These are phyloP conservation scores for Argya squamiceps DNA, from an alignment of 2,797 vertebrate genomes.

Conservation along the genomic window DNA sequence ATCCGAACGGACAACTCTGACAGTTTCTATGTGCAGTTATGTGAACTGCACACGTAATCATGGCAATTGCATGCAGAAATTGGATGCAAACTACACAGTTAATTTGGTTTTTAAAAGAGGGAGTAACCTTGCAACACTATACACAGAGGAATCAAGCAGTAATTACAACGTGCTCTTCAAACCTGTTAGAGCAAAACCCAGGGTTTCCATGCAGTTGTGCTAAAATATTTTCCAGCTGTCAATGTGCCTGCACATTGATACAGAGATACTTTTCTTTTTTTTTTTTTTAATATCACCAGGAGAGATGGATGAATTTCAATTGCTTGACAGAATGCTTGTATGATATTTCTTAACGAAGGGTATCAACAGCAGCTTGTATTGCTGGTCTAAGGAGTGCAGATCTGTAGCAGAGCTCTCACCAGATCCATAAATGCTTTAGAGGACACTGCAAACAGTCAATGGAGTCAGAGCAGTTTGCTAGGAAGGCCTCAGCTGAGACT, in stretches of 20 bases:
- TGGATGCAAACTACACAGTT: slow-evolving; percentile 1
- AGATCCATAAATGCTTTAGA: slow-evolving; percentile 70
- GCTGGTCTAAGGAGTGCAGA: not conserved
- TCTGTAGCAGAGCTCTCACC: slow-evolving; percentile 53
- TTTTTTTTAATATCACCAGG: not conserved
- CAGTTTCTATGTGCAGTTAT: not conserved
- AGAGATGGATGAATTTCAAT: slow-evolving; percentile 30
- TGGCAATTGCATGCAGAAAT: slow-evolving; percentile 25
- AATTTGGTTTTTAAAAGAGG: slow-evolving; percentile 34
- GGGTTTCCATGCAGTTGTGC: not conserved
- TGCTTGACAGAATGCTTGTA: slow-evolving; percentile 23
- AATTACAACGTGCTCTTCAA: slow-evolving; percentile 25
- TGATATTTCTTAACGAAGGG: not conserved
- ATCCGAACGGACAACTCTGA: not conserved
- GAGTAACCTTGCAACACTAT: not conserved
- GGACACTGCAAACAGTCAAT: slow-evolving; percentile 47
- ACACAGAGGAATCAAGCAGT: slow-evolving; percentile 5
- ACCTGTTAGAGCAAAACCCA: not conserved
- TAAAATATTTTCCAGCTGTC: slow-evolving; percentile 49
- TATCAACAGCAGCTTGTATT: slow-evolving; percentile 13
- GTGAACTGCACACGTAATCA: slow-evolving; percentile 12
- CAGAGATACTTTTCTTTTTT: not conserved
- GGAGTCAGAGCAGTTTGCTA: slow-evolving; percentile 58
- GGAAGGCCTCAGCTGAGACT: slow-evolving; percentile 48
- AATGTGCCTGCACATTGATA: not conserved